A percentile compares a stretch with the other conserved stretches of the same genome.
Evolutionary conservation across 2,888 invertebrate species (phyloP).

Genomic region (Cyrtodaria siliqua): DNA sequence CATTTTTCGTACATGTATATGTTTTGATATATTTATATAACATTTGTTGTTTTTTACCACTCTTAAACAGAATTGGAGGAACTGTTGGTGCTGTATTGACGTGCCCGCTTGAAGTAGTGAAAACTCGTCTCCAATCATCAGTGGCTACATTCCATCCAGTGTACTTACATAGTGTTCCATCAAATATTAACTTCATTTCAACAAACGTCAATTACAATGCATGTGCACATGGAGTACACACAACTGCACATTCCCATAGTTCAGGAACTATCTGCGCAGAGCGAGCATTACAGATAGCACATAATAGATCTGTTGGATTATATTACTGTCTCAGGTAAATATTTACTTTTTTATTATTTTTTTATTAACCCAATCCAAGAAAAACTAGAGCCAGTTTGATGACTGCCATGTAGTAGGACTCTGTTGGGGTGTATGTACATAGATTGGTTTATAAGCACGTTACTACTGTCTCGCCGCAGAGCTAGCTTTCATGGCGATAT

Average conservation of each 20-base stretch:
- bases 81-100: conserved; percentile 98
- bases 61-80: conserved; percentile 93
- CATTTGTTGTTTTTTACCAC: too few relatives aligned
- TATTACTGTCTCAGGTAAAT: conserved; percentile 82
- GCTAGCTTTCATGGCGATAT: too few relatives aligned
- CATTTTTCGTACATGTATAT: too few relatives aligned
- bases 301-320: conserved; percentile 74
- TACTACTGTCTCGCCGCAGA: too few relatives aligned
- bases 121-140: conserved; percentile 98
- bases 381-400: too few relatives aligned
- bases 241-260: conserved; percentile 7
- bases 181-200: conserved; percentile 38
- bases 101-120: conserved; percentile 99
- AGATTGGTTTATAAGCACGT: too few relatives aligned
- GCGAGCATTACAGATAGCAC: conserved; percentile 48
- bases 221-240: conserved; percentile 27
- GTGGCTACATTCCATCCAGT: conserved; percentile 87
- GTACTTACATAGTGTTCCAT: conserved; percentile 53
- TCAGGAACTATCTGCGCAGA: conserved; percentile 51
- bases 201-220: conserved; percentile 46
- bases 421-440: too few relatives aligned
- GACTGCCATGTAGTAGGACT: too few relatives aligned
- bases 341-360: too few relatives aligned
- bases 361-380: too few relatives aligned
- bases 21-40: too few relatives aligned